Evolutionary conservation across 2,888 invertebrate genomes (phyloP).

Genomic region (Cheilosia grossa): DNA sequence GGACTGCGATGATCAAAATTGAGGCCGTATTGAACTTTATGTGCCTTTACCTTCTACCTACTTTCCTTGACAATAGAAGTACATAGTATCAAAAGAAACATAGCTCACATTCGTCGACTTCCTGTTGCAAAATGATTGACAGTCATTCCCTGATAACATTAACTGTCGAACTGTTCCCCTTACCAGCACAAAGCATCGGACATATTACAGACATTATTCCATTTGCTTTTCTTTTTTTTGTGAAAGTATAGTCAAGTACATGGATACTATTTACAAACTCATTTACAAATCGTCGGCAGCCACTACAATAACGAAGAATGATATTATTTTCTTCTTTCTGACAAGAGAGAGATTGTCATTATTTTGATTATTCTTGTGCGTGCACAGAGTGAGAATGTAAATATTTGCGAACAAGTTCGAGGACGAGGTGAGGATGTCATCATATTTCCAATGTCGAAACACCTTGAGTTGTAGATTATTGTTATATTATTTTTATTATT

Average conservation of each 20-base stretch:
- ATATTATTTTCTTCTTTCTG: constrained; percentile 26
- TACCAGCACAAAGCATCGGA: too few relatives aligned
- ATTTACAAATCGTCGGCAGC: constrained; percentile 49
- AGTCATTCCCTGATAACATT: too few relatives aligned
- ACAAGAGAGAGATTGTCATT: constrained; percentile 52
- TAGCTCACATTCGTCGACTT: too few relatives aligned
- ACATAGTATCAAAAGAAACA: too few relatives aligned
- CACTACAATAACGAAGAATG: constrained; percentile 50
- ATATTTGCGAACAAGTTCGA: constrained; percentile 33
- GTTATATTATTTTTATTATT: constrained; percentile 63
- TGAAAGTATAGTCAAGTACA: not conserved
- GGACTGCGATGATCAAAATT: too few relatives aligned
- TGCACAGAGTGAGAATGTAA: constrained; percentile 51
- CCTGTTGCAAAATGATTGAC: too few relatives aligned
- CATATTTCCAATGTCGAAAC: constrained; percentile 53
- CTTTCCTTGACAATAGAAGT: too few relatives aligned
- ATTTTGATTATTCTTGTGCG: constrained; percentile 68
- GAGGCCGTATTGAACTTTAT: too few relatives aligned
- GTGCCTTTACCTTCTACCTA: too few relatives aligned
- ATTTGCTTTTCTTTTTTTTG: not conserved
- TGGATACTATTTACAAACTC: constrained; percentile 52
- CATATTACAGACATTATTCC: not conserved
- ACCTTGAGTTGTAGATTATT: constrained; percentile 63
- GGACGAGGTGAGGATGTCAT: constrained; percentile 41
- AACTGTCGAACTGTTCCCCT: too few relatives aligned